A percentile compares a stretch with the other conserved stretches of the same genome.
These are phyloP conservation scores for Nansenia antarctica DNA, from an alignment of 2,113 vertebrate species.

Conservation along the genomic window DNA sequence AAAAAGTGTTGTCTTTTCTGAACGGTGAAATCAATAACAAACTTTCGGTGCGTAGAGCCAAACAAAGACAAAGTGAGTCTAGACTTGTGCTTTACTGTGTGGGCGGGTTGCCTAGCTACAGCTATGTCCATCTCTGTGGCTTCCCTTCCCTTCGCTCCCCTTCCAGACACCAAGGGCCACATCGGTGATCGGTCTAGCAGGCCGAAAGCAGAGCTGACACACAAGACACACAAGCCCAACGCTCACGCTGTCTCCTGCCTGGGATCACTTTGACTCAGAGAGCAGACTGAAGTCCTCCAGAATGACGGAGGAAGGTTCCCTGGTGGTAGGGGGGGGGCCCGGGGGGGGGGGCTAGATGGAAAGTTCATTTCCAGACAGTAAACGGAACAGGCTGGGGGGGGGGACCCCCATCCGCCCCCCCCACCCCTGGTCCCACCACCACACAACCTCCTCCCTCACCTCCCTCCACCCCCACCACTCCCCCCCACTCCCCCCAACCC, in stretches of 20 bases:
- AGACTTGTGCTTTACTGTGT: slow-evolving; percentile 26
- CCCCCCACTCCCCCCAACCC: slow-evolving; percentile 33
- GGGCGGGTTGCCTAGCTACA: slow-evolving; percentile 20
- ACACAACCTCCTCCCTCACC: no score
- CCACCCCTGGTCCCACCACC: slow-evolving; percentile 22
- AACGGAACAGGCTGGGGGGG: slow-evolving; percentile 55
- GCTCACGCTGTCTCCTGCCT: slow-evolving; percentile 36
- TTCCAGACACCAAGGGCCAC: slow-evolving; percentile 32
- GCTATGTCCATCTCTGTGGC: slow-evolving; percentile 43
- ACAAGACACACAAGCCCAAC: slow-evolving; percentile 33
- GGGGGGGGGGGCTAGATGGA: slow-evolving; percentile 43
- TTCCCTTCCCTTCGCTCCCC: slow-evolving; percentile 17
- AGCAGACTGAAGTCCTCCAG: slow-evolving; percentile 14
- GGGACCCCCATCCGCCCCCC: neutral
- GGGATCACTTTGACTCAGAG: slow-evolving; percentile 40
- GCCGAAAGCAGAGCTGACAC: slow-evolving; percentile 30
- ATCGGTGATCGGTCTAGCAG: slow-evolving; percentile 29
- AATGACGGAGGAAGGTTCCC: slow-evolving; percentile 40
- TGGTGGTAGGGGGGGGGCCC: slow-evolving; percentile 20
- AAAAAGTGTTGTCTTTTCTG: no score
- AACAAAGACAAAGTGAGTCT: neutral
- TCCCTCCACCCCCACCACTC: neutral
- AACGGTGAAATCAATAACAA: no score
- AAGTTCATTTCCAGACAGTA: slow-evolving; percentile 57
- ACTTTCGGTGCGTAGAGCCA: no score